phyloP scores from a whole-genome alignment of 1,140 invertebrate genomes.

The Drosophila fuyamai region DNA sequence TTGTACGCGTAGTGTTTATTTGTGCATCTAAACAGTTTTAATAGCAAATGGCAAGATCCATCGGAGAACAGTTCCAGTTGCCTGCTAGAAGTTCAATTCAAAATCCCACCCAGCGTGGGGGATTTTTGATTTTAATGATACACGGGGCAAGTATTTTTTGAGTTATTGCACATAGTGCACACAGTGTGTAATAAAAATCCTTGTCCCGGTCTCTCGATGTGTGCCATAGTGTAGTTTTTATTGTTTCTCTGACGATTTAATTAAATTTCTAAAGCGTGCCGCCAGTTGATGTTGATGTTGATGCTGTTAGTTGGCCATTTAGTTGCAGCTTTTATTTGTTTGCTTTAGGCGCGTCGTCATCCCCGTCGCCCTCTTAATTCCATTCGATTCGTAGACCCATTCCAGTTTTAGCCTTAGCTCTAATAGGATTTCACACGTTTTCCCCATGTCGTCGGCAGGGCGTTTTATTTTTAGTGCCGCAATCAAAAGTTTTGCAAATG shows the following conservation, averaged over 20 bases:
- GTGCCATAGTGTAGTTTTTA: constrained; percentile 59
- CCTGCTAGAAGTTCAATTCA: constrained; percentile 17
- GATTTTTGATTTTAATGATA: constrained; percentile 80
- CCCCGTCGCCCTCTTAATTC: constrained; percentile 13
- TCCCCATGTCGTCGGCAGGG: constrained; percentile 1
- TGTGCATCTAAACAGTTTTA: constrained; percentile 79
- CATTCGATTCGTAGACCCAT: constrained; percentile 1
- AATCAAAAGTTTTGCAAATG: constrained; percentile 76
- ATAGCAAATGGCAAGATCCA: constrained; percentile 61
- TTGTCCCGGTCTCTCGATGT: constrained; percentile 1
- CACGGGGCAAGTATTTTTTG: constrained; percentile 77
- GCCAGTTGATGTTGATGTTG: constrained; percentile 40
- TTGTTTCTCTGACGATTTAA: constrained; percentile 73
- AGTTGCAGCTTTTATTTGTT: constrained; percentile 76
- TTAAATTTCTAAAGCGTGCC: constrained; percentile 78
- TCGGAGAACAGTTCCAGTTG: constrained; percentile 16
- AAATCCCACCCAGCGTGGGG: constrained; percentile 64
- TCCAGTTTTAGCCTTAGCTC: constrained; percentile 47
- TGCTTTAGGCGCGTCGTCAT: constrained; percentile 78
- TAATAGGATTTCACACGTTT: constrained; percentile 64
- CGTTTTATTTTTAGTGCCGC: constrained; percentile 65
- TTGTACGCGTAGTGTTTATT: constrained; percentile 69
- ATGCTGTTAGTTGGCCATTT: constrained; percentile 71
- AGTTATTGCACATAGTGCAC: constrained; percentile 65
- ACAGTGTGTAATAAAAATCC: constrained; percentile 71